These are phyloP conservation scores for Melinaea marsaeus DNA, from an alignment of 2,888 invertebrate species.

Conservation along the genomic window DNA sequence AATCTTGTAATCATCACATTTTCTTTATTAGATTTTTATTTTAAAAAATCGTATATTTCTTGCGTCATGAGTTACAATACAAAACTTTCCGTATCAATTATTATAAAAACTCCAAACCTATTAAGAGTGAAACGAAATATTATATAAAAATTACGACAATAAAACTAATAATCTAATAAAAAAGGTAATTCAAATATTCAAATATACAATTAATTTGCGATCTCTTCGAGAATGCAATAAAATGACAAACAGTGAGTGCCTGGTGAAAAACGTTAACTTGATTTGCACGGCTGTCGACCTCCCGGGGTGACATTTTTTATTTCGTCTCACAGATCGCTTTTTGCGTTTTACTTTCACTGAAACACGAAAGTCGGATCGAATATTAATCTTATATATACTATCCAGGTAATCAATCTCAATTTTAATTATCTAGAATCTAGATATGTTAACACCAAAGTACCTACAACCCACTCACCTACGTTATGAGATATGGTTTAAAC, in stretches of 20 bases:
- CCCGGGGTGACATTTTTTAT: slow-evolving; percentile 28
- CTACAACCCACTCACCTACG: too few relatives aligned
- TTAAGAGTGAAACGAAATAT: not conserved
- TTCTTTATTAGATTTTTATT: not conserved
- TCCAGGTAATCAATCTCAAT: too few relatives aligned
- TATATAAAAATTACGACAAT: not conserved
- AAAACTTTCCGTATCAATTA: not conserved
- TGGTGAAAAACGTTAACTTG: slow-evolving; percentile 62
- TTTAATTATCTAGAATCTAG: too few relatives aligned
- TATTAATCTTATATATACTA: too few relatives aligned
- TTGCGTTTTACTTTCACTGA: slow-evolving; percentile 64
- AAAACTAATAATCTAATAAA: slow-evolving; percentile 8
- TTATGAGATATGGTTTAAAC: too few relatives aligned
- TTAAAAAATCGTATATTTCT: not conserved
- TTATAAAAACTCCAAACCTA: not conserved
- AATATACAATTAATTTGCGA: slow-evolving; percentile 32
- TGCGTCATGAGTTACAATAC: not conserved
- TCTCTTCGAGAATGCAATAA: slow-evolving; percentile 46
- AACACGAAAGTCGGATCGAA: slow-evolving; percentile 33
- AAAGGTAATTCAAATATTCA: slow-evolving; percentile 15
- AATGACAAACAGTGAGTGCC: slow-evolving; percentile 50
- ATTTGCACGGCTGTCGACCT: slow-evolving; percentile 61
- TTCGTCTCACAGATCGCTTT: slow-evolving; percentile 30
- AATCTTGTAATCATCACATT: slow-evolving; percentile 3
- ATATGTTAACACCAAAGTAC: too few relatives aligned